phyloP scores from a whole-genome alignment of 2,888 invertebrate genomes.

The Shargacucullia verbasci region DNA sequence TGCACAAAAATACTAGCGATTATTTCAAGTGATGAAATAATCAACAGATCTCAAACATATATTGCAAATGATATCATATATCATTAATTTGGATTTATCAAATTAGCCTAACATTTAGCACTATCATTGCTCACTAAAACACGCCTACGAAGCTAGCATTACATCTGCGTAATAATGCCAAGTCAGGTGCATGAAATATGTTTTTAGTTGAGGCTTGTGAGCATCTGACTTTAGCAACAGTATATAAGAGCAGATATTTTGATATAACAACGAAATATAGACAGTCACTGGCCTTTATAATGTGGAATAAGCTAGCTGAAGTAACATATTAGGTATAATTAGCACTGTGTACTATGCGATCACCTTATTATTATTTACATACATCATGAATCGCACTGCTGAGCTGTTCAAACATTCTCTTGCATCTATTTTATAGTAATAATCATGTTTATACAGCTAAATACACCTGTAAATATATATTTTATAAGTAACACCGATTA shows the following conservation, averaged over 20 bases:
- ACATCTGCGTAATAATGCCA: conserved; percentile 22
- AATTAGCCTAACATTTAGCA: conserved; percentile 57
- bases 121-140: conserved; percentile 43
- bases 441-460: conserved; percentile 52
- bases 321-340: conserved; percentile 47
- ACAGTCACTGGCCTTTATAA: conserved; percentile 27
- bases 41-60: conserved; percentile 71
- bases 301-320: conserved; percentile 33
- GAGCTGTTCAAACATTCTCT: conserved; percentile 45
- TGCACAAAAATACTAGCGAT: conserved; percentile 74
- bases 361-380: conserved; percentile 68
- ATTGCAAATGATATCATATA: conserved; percentile 84
- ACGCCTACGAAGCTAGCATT: conserved; percentile 37
- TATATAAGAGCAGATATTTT: conserved; percentile 14
- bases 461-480: conserved; percentile 51
- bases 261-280: conserved; percentile 31
- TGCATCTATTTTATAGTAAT: conserved; percentile 47
- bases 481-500: conserved; percentile 58
- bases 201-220: not conserved
- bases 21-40: conserved; percentile 60
- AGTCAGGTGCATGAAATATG: conserved; percentile 27
- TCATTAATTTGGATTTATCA: conserved; percentile 75
- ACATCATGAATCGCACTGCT: conserved; percentile 52
- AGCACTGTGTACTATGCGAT: conserved; percentile 67
- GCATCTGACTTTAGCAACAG: conserved; percentile 35